Evolutionary conservation across 2,113 vertebrate species (phyloP), one percentile per base, ranked within the genome.

Genomic region (Phylloscopus whistleri): DNA sequence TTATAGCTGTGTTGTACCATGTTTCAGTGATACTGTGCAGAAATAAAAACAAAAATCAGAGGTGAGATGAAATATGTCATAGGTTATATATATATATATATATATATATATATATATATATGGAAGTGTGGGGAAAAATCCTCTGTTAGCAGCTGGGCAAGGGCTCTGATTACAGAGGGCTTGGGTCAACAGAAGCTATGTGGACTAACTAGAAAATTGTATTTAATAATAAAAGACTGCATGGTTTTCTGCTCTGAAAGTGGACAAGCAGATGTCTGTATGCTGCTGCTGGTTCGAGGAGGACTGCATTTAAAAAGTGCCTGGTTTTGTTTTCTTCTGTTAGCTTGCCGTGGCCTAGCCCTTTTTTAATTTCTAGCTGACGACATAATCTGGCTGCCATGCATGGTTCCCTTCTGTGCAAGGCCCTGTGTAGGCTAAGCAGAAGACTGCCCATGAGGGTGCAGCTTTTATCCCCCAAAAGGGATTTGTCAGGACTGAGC

Each of bases 21-120:
- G 10, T 35, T 68, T 80, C 1, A 28, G 39, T 28, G 67, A 33
- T 53, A 13, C 11, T 39, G 31, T 75, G 30, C 46, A 75, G 67
- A 55, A 60, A 28, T 16, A 69, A 51, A 82, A 53, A 9, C 16
- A 75, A 51, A 85, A 74, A 62, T 12, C 11, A 22, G 49, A 85
- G 49, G 27, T n/a, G 8, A 67, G 31, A 8, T 91, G 49, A 78
- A 63, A 78, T 44, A 37, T 56, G 35, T 56, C 15, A 12, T 15
- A 28, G 44, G 44, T 55, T 74, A 78, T 39, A 23, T 66, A 0
- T 66, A 0, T 31, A 7, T 16, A 23, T 66, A 0, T 66, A 0
- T 31, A 78, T 39, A 23, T 66, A 0, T 66, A 0, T 31, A 7
- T 16, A 23, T 66, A 0, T 66, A 0, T 31, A 8, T 16, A 13